Conservation (phyloP, 1,140 invertebrate species). For the fruit fly (Drosophila melanogaster) region DNA sequence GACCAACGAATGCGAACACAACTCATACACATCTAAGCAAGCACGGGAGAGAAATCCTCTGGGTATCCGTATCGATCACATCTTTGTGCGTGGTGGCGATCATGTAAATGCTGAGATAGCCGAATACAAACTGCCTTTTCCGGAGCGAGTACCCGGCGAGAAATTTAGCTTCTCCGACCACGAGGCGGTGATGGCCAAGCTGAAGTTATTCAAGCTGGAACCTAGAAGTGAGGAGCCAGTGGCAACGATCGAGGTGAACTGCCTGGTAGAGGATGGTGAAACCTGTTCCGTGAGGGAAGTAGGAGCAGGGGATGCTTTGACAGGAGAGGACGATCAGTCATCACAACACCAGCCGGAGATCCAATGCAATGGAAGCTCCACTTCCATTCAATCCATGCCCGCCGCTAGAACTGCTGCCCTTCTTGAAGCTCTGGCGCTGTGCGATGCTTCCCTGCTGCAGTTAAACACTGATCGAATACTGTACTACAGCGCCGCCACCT, state of each 20-base stretch:
- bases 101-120: slow-evolving; percentile 86
- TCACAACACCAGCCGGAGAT: background rate
- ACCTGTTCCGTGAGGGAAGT: slow-evolving; percentile 7
- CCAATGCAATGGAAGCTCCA: slow-evolving; percentile 9
- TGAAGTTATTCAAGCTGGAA: slow-evolving; percentile 77
- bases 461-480: slow-evolving; percentile 87
- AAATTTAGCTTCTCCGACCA: slow-evolving; percentile 95
- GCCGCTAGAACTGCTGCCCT: slow-evolving; percentile 84
- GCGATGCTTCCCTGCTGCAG: slow-evolving; percentile 86
- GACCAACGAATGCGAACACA: slow-evolving; percentile 93
- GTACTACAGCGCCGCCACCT: slow-evolving; percentile 86
- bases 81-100: slow-evolving; percentile 88
- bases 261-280: slow-evolving; percentile 13
- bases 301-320: slow-evolving; percentile 18
- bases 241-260: slow-evolving; percentile 31
- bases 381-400: slow-evolving; percentile 25
- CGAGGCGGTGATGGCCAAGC: slow-evolving; percentile 91
- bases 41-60: slow-evolving; percentile 87
- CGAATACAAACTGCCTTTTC: slow-evolving; percentile 89
- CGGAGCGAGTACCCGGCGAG: slow-evolving; percentile 89
- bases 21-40: slow-evolving; percentile 90
- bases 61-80: slow-evolving; percentile 96
- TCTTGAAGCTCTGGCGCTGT: slow-evolving; percentile 87
- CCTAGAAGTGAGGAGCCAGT: slow-evolving; percentile 5
- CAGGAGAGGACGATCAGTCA: background rate